Evolutionary conservation across 2,888 invertebrate species (phyloP), one percentile per base, ranked within the genome.

Genomic region (Microplitis deprimator): DNA sequence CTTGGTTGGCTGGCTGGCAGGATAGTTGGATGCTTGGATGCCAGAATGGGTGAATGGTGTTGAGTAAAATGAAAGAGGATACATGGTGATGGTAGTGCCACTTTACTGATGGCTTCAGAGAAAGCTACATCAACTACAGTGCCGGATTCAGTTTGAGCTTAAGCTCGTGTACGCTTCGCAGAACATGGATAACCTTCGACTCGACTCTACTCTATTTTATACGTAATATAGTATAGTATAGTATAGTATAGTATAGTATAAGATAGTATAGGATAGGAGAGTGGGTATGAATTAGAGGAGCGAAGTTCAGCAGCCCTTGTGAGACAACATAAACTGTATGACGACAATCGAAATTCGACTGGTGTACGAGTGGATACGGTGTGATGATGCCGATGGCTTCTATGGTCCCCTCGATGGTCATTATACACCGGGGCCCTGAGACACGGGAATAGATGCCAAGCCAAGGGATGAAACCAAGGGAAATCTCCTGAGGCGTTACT

Each of bases 261-360:
- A 1, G 10, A 50, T 50, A 8, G 50, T 50, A 29, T 29, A 29
- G 50, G 13, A 50, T 10, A 50, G 8, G 10, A 50, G 50, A 50
- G 50, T 29, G 29, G 4, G 29, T 29, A 29, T 4, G 29, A 29
- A 29, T 29, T 3, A 29, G 50, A 50, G 50, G 13, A 50, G 8
- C 50, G 40, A 76, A 68, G 60, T 72, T 72, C 67, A 61, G 50
- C 67, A 61, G 62, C 61, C 16, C 10, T 39, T 41, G 29, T 29
- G 4, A 29, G 29, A 29, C 29, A 29, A 29, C 29, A 29, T 29
- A 29, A 29, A 61, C 64, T 69, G 17, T 8, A 7, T n/a, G 7
- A 60, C 40, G 17, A 72, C 64, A 64, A 76, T 76, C 72, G 72
- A 77, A 72, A 77, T 60, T 77, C 64, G 38, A 76, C 59, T 71